Percentiles rank a stretch among this genome's conserved stretches.
These are phyloP conservation scores for Dione juno DNA, from an alignment of 2,888 invertebrate species.

Conservation along the genomic window DNA sequence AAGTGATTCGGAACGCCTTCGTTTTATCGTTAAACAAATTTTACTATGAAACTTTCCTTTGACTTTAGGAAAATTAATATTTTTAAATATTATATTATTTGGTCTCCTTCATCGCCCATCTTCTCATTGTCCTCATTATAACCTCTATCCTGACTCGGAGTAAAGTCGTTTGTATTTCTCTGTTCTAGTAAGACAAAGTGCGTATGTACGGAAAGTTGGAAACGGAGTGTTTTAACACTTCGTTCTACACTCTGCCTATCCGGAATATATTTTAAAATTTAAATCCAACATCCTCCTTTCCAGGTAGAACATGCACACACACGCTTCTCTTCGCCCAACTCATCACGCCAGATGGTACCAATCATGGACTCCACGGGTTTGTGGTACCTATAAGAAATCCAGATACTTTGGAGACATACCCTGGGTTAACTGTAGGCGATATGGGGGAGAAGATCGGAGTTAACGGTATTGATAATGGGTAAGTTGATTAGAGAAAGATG, in stretches of 20 bases:
- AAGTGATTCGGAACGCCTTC: neutral
- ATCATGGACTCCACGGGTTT: slow-evolving; percentile 95
- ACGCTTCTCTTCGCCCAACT: slow-evolving; percentile 95
- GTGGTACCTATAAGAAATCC: slow-evolving; percentile 93
- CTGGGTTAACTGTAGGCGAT: slow-evolving; percentile 94
- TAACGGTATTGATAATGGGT: slow-evolving; percentile 97
- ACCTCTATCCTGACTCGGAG: too few relatives aligned
- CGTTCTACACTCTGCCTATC: too few relatives aligned
- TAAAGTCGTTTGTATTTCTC: too few relatives aligned
- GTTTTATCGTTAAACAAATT: neutral
- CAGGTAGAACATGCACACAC: slow-evolving; percentile 92
- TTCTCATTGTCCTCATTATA: too few relatives aligned
- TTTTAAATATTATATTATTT: too few relatives aligned
- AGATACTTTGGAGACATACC: slow-evolving; percentile 88
- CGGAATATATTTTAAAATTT: neutral
- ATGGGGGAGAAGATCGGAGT: slow-evolving; percentile 96
- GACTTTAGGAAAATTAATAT: too few relatives aligned
- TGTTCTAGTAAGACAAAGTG: too few relatives aligned
- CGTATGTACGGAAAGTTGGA: too few relatives aligned
- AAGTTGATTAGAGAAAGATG: too few relatives aligned
- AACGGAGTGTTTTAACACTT: too few relatives aligned
- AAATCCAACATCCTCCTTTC: slow-evolving; percentile 21
- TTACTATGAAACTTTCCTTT: too few relatives aligned
- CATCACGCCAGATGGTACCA: slow-evolving; percentile 88
- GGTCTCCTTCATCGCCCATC: too few relatives aligned